These are phyloP conservation scores for Ditula angustiorana DNA, from an alignment of 2,888 invertebrate genomes.

Conservation along the genomic window DNA sequence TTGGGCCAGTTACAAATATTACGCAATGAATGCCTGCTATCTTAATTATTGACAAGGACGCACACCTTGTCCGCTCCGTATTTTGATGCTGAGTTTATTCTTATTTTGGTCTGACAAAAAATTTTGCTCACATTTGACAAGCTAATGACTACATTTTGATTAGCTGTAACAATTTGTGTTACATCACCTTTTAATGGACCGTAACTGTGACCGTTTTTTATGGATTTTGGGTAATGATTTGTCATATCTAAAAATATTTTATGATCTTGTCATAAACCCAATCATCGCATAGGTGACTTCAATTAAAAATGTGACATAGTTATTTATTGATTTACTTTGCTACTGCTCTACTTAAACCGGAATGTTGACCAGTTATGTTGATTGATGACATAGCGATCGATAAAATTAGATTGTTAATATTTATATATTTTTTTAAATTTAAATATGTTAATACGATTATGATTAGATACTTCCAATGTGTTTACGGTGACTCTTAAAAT, in stretches of 20 bases:
- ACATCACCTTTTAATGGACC: slow-evolving; percentile 42
- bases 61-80: background rate
- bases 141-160: slow-evolving; percentile 23
- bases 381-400: slow-evolving; percentile 1
- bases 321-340: slow-evolving; percentile 7
- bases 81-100: background rate
- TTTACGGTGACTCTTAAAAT: no score
- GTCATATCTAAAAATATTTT: slow-evolving; percentile 48
- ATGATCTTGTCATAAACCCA: slow-evolving; percentile 40
- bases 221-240: slow-evolving; percentile 49
- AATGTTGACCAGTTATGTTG: slow-evolving; percentile 9
- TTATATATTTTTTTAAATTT: background rate
- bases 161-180: slow-evolving; percentile 26
- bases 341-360: slow-evolving; percentile 1
- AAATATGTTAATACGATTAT: no score
- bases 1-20: no score
- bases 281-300: slow-evolving; percentile 35
- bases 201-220: slow-evolving; percentile 52
- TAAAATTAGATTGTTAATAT: background rate
- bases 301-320: slow-evolving; percentile 21
- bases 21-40: background rate
- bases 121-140: slow-evolving; percentile 17
- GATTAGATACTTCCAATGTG: no score
- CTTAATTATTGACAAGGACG: background rate
- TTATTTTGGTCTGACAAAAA: background rate